Conservation (phyloP, 2,888 invertebrate species). For the Flexamia atlantica region DNA sequence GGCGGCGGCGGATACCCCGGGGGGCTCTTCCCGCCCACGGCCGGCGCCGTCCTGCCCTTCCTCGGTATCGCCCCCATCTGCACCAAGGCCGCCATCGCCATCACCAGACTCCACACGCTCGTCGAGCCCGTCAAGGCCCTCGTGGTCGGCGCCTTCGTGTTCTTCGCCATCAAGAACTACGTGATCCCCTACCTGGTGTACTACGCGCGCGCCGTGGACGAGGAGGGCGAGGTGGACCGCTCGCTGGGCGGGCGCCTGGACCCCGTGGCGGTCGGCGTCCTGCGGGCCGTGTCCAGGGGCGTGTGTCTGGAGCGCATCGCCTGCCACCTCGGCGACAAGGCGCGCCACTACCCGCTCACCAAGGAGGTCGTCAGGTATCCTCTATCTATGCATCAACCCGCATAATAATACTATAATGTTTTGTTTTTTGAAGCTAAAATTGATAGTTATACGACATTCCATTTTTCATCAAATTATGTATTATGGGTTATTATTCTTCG, state of each 20-base stretch:
- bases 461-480: no score
- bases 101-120: constrained; percentile 13
- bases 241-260: constrained; percentile 3
- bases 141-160: constrained; percentile 39
- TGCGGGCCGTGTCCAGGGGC: constrained; percentile 32
- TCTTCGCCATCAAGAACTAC: constrained; percentile 55
- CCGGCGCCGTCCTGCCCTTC: neutral
- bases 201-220: neutral
- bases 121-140: constrained; percentile 2
- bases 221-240: constrained; percentile 11
- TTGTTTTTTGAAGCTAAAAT: no score
- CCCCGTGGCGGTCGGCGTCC: constrained; percentile 4
- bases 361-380: constrained; percentile 48
- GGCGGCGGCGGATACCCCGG: neutral
- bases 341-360: neutral
- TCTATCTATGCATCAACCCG: neutral
- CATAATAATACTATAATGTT: no score
- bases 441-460: no score
- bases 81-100: constrained; percentile 11
- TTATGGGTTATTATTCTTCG: no score
- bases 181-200: constrained; percentile 26
- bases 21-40: neutral
- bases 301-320: constrained; percentile 50
- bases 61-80: neutral
- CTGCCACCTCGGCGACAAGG: constrained; percentile 19